Base-by-base conservation (phyloP, 92 coral and sea anemone genomes). In the Porites cylindrica region DNA sequence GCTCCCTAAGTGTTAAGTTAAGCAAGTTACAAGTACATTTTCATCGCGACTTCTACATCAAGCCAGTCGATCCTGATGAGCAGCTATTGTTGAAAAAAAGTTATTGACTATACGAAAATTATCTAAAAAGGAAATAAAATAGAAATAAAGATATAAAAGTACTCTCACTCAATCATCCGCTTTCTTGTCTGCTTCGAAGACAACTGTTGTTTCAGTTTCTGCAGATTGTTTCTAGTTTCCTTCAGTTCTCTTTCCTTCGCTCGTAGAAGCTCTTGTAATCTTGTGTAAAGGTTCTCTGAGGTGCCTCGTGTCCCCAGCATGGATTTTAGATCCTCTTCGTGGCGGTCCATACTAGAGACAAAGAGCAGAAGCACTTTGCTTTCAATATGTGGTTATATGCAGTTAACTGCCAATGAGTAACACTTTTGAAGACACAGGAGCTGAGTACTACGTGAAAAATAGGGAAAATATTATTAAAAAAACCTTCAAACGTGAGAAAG, bases 321-420 rank as follows among this genome's bases (percentile, higher is more conserved):
- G 6, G 95, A 82, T 60, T 93, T 91, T 21, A 97, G 90, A 72
- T 95, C 96, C 78, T 95, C 98, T 19, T 97, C 99, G 58, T 97
- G 98, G 54, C 95, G 93, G 79, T 95, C 96, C 89, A 91, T 86
- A 32, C 99, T 96, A 70, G 1, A 72, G 77, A 62, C 0, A 50
- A 66, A 4, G 66, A 74, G 58, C 6, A 32, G 18, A 2, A 80
- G 50, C 23, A 19, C 29, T 0, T 54, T 8, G 14, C 12, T 9
- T 9, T 54, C 60, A 13, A 54, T 54, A 54, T 54, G 14, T 54
- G 12, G 60, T 10, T 54, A 9, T 54, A 3, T 54, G 60, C 14
- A 8, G 60, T 9, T 13, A 38, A 38, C 47, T 38, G 47, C 60
- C 11, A 54, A 54, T 54, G 60, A 13, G 60, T 10, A 13, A 54